These are phyloP conservation scores for Mirounga angustirostris DNA, from an alignment of 2,113 vertebrate genomes.

Conservation along the genomic window DNA sequence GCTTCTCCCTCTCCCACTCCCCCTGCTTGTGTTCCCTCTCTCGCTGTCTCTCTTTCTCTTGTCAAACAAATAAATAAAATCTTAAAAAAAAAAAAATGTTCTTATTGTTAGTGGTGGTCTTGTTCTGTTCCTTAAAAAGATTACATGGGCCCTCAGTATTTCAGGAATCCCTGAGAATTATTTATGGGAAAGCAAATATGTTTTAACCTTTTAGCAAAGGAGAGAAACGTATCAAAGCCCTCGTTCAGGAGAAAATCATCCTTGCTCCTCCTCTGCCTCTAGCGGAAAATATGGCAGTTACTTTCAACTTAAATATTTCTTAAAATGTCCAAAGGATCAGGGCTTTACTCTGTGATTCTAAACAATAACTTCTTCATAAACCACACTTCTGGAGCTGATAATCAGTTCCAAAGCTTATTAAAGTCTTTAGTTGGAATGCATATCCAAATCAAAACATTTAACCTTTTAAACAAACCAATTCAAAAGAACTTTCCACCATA, in stretches of 20 bases:
- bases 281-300: background rate
- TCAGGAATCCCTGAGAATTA: constrained; percentile 9
- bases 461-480: constrained; percentile 70
- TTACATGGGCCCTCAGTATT: background rate
- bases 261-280: background rate
- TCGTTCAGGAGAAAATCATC: background rate
- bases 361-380: background rate
- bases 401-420: too few species aligned
- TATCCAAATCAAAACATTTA: constrained; percentile 63
- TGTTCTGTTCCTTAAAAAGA: background rate
- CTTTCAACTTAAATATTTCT: background rate
- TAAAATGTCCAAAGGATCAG: background rate
- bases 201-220: background rate
- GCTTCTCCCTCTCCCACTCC: too few species aligned
- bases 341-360: background rate
- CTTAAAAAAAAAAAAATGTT: background rate
- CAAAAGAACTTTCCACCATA: constrained; percentile 15
- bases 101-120: background rate
- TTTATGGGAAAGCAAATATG: background rate
- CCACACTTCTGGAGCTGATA: background rate
- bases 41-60: too few species aligned
- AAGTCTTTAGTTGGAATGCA: background rate
- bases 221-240: background rate
- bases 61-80: too few species aligned
- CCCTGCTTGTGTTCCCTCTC: too few species aligned